Base-by-base conservation (phyloP, 1,140 invertebrate species). In the Goniozus legneri region DNA sequence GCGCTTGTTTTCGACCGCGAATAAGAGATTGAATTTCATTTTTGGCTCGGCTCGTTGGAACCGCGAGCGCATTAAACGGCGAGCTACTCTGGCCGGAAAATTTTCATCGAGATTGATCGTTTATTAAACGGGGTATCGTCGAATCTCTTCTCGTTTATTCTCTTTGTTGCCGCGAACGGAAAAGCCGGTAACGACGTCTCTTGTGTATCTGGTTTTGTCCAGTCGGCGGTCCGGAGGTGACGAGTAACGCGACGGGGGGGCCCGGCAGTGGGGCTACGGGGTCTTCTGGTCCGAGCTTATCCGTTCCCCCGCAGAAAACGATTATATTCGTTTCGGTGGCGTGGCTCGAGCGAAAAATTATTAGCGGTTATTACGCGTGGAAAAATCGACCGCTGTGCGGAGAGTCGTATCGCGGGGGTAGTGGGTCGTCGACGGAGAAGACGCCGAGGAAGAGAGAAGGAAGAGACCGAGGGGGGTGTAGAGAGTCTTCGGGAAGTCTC, bases 321-420 rank as follows among this genome's bases (percentile, higher is more conserved):
- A 51, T 55, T 55, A 55, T 55, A 51, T 51, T 40, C 44, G 44
- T 44, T 55, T 55, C 50, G 50, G 50, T 50, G 43, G 47, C 50
- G 41, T 45, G 51, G 51, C n/a, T 38, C 36, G 36, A 31, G 40
- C n/a, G n/a, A n/a, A 46, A 38, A 55, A 51, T 55, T 55, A 55
- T 55, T 55, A 55, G 44, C 44, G 44, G 48, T 55, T 55, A 55
- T 55, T 55, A 54, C 47, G 47, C 50, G 41, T 45, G 51, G 51
- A 49, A 47, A 47, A n/a, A 49, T 4, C 24, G 10, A 27, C 24
- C 24, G 24, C 24, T 27, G 24, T 10, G 24, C 24, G 24, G 7
- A 34, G 14, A 27, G 24, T 10, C 24, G n/a, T 27, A 27, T 27
- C 24, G 24, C 24, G 4, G 10, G 24, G 19, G 14, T 12, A 13